Conservation (phyloP, 2,113 vertebrate species). For the Actenoides hombroni region DNA sequence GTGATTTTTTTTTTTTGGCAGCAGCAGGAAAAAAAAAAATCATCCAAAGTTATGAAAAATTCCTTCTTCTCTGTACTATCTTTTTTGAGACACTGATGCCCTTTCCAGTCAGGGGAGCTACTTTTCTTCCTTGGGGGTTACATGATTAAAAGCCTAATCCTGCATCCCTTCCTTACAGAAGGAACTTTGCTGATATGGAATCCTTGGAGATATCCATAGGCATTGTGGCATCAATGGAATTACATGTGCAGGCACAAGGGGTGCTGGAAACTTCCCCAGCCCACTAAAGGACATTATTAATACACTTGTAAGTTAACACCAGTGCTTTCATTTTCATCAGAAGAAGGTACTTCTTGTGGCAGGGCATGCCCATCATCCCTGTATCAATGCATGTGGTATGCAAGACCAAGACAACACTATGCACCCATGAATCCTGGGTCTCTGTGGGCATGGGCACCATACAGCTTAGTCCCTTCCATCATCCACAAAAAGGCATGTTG, state of each 20-base stretch:
- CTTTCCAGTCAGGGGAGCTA: not conserved
- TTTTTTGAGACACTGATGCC: not conserved
- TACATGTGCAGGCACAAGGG: not conserved
- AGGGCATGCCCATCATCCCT: fast-evolving
- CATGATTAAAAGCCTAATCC: not conserved
- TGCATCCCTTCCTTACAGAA: not conserved
- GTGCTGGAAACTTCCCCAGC: not conserved
- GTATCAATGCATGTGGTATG: fast-evolving
- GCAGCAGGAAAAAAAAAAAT: not conserved
- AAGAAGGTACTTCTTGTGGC: not conserved
- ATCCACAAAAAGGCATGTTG: not conserved
- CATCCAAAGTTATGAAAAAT: not conserved
- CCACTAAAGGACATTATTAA: not conserved
- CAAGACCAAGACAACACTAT: not conserved
- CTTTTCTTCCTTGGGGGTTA: not conserved
- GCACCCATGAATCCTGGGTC: not conserved
- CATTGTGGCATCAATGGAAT: not conserved
- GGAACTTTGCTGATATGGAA: not conserved
- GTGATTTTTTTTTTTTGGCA: not conserved
- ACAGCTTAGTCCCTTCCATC: not conserved
- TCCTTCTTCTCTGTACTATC: not conserved
- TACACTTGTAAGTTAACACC: not conserved
- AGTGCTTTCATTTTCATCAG: not conserved
- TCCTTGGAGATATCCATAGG: not conserved
- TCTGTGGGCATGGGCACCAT: not conserved